Percentiles rank a stretch among this genome's conserved stretches.
Evolutionary conservation across 2,113 vertebrate species (phyloP).

Genomic region (Piprites chloris): DNA sequence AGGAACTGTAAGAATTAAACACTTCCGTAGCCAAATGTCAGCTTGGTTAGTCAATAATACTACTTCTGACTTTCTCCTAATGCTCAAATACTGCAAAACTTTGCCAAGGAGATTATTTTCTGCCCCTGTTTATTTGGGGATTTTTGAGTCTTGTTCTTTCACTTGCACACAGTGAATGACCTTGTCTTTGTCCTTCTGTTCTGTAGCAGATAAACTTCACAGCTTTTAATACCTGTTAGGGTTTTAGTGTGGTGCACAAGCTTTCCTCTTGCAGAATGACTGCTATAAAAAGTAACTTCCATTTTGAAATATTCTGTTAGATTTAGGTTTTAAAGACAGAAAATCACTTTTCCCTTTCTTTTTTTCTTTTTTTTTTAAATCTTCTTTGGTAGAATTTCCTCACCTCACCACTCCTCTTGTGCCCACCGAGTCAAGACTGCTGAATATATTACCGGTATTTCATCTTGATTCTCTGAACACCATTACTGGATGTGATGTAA

Average conservation of each 20-base stretch:
- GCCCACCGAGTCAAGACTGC: neutral
- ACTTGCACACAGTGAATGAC: neutral
- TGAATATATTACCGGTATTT: neutral
- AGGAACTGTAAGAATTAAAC: neutral
- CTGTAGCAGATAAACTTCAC: neutral
- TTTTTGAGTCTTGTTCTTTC: slow-evolving; percentile 20
- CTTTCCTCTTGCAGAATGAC: neutral
- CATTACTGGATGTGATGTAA: neutral
- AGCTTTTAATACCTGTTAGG: slow-evolving; percentile 11
- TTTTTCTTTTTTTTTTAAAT: neutral
- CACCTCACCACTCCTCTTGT: neutral
- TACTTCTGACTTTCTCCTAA: neutral
- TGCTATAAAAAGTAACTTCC: neutral
- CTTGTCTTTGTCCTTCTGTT: slow-evolving; percentile 46
- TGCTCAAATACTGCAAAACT: slow-evolving; percentile 41
- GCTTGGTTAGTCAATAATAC: slow-evolving; percentile 16
- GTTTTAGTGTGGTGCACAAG: neutral
- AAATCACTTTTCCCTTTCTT: neutral
- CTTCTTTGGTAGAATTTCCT: neutral
- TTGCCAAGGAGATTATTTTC: slow-evolving; percentile 40
- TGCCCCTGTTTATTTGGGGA: slow-evolving; percentile 3
- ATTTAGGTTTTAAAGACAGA: neutral
- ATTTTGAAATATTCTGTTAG: neutral
- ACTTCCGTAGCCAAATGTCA: slow-evolving; percentile 14
- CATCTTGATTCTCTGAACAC: neutral